Percentiles rank a stretch among this genome's conserved stretches.
These are phyloP conservation scores for Ctenicera cuprea DNA, from an alignment of 2,888 invertebrate genomes.

Conservation along the genomic window DNA sequence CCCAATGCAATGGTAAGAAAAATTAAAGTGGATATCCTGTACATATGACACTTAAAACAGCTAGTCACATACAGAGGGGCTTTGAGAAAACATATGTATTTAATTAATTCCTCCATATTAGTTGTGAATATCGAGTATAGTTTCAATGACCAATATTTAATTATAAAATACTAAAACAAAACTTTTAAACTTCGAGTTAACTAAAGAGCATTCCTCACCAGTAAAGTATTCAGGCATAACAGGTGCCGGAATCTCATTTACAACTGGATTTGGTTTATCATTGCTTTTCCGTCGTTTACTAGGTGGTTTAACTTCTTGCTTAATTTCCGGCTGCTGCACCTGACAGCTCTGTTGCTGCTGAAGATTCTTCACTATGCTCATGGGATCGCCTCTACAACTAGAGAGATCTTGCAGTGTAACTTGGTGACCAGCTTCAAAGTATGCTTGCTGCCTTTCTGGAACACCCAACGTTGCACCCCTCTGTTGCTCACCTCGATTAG, in stretches of 20 bases:
- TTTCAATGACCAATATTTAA: too few relatives aligned
- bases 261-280: conserved; percentile 74
- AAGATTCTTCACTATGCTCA: conserved; percentile 85
- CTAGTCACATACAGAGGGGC: too few relatives aligned
- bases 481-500: conserved; percentile 64
- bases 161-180: too few relatives aligned
- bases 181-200: too few relatives aligned
- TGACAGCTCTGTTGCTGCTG: conserved; percentile 67
- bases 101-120: too few relatives aligned
- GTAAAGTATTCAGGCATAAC: conserved; percentile 73
- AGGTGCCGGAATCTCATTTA: conserved; percentile 76
- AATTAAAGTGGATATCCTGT: too few relatives aligned
- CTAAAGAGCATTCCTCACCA: conserved; percentile 9
- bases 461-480: conserved; percentile 73
- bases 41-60: too few relatives aligned
- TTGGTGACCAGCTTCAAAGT: conserved; percentile 79
- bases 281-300: conserved; percentile 76
- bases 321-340: conserved; percentile 65
- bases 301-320: conserved; percentile 69
- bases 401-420: conserved; percentile 82
- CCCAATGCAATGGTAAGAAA: too few relatives aligned
- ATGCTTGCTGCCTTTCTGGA: conserved; percentile 77
- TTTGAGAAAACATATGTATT: too few relatives aligned
- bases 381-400: conserved; percentile 84
- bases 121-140: too few relatives aligned